Evolutionary conservation across 2,797 vertebrate species (phyloP).

Genomic region (Tapera naevia): DNA sequence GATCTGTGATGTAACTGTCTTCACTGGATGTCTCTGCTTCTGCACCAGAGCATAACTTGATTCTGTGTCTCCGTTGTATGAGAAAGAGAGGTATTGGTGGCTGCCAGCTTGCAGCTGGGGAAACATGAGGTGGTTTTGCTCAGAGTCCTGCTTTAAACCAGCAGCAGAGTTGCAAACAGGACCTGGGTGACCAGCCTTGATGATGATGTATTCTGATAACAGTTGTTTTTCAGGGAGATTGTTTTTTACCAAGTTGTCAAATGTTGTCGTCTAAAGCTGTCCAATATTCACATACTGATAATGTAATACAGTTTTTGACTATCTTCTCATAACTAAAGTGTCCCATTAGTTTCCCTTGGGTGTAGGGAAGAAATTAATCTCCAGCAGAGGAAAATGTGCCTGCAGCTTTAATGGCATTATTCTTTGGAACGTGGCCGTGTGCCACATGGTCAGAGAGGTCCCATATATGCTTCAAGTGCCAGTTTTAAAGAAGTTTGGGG

Average conservation of each 20-base stretch:
- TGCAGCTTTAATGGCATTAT: neutral
- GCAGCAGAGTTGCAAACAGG: neutral
- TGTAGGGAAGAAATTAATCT: neutral
- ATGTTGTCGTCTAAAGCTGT: neutral
- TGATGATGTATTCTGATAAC: neutral
- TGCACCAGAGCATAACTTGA: neutral
- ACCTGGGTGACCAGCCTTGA: neutral
- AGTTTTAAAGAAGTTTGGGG: neutral
- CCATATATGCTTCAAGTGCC: neutral
- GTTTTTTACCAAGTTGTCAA: neutral
- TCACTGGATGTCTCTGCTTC: neutral
- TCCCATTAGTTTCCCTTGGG: neutral
- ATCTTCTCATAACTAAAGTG: neutral
- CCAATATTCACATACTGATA: neutral
- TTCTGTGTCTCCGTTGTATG: conserved; percentile 2
- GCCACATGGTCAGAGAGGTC: neutral
- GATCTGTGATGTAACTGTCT: neutral
- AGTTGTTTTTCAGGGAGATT: neutral
- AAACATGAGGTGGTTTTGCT: neutral
- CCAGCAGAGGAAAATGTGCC: neutral
- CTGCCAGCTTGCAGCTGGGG: neutral
- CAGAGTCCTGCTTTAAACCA: neutral
- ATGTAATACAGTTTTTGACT: neutral
- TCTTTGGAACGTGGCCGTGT: neutral
- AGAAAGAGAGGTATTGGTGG: neutral